These are phyloP conservation scores for Zaprionus ghesquierei DNA, from an alignment of 1,140 invertebrate genomes.

Conservation along the genomic window DNA sequence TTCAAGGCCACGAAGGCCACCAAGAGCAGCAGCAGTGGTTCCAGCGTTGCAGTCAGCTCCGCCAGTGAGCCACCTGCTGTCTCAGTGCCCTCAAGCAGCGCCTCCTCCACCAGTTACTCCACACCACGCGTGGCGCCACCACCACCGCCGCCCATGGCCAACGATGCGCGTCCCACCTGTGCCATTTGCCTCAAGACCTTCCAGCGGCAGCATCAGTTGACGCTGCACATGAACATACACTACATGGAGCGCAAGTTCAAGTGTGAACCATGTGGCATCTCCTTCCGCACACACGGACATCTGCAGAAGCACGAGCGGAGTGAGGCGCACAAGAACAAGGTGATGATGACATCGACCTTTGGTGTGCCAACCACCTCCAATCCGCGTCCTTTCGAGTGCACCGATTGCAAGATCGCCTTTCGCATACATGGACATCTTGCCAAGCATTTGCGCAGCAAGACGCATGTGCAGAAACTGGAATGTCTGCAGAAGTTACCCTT, in stretches of 20 bases:
- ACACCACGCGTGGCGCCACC: slow-evolving; percentile 43
- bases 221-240: slow-evolving; percentile 97
- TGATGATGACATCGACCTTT: slow-evolving; percentile 93
- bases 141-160: slow-evolving; percentile 72
- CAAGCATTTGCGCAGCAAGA: slow-evolving; percentile 97
- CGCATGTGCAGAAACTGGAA: slow-evolving; percentile 98
- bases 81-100: neutral
- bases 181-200: slow-evolving; percentile 95
- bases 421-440: slow-evolving; percentile 97
- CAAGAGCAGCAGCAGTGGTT: slow-evolving; percentile 39
- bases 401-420: slow-evolving; percentile 97
- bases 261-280: slow-evolving; percentile 95
- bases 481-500: slow-evolving; percentile 96
- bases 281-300: slow-evolving; percentile 95
- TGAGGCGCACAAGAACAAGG: slow-evolving; percentile 95
- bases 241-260: slow-evolving; percentile 96
- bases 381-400: slow-evolving; percentile 96
- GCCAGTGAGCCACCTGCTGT: slow-evolving; percentile 30
- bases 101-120: slow-evolving; percentile 5
- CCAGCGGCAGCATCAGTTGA: slow-evolving; percentile 93
- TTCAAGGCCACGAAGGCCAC: slow-evolving; percentile 62
- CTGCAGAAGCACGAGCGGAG: slow-evolving; percentile 95
- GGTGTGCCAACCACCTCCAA: slow-evolving; percentile 93
- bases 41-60: slow-evolving; percentile 45
- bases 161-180: slow-evolving; percentile 92